phyloP scores from a whole-genome alignment of 2,797 vertebrate species.

The Lutjanus campechanus region DNA sequence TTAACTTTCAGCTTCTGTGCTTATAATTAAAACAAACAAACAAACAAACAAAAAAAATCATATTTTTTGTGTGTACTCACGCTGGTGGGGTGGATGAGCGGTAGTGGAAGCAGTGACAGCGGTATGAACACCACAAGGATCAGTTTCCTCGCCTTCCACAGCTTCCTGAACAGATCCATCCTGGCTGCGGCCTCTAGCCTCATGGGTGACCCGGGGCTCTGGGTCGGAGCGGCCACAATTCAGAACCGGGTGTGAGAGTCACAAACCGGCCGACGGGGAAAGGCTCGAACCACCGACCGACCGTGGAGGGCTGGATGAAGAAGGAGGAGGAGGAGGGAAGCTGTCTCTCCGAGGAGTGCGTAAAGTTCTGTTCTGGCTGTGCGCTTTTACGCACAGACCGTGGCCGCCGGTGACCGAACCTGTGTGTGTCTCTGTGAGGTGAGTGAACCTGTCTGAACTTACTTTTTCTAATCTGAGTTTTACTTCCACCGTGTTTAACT shows the following conservation, averaged over 20 bases:
- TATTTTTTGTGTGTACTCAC: conserved; percentile 87
- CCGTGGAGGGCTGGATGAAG: background rate
- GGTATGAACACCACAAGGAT: conserved; percentile 92
- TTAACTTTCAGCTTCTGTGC: too few species aligned
- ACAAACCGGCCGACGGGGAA: background rate
- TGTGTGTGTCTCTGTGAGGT: conserved; percentile 25
- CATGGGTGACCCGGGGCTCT: conserved; percentile 76
- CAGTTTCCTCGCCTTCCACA: conserved; percentile 92
- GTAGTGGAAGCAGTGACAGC: conserved; percentile 93
- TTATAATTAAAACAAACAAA: background rate
- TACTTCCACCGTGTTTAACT: background rate
- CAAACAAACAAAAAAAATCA: too few species aligned
- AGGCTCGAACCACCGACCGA: background rate
- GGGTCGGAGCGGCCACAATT: conserved; percentile 46
- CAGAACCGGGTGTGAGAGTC: conserved; percentile 36
- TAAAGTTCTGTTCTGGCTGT: conserved; percentile 31
- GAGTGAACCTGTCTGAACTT: conserved; percentile 13
- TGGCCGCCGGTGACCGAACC: background rate
- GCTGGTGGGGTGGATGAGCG: conserved; percentile 92
- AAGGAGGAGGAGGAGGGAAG: background rate
- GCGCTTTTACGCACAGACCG: conserved; percentile 66
- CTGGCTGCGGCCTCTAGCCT: conserved; percentile 84
- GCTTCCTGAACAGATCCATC: conserved; percentile 91
- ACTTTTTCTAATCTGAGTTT: background rate
- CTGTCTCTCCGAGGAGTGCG: background rate